phyloP scores from a whole-genome alignment of 1,140 invertebrate species.

The Bombus consobrinus region DNA sequence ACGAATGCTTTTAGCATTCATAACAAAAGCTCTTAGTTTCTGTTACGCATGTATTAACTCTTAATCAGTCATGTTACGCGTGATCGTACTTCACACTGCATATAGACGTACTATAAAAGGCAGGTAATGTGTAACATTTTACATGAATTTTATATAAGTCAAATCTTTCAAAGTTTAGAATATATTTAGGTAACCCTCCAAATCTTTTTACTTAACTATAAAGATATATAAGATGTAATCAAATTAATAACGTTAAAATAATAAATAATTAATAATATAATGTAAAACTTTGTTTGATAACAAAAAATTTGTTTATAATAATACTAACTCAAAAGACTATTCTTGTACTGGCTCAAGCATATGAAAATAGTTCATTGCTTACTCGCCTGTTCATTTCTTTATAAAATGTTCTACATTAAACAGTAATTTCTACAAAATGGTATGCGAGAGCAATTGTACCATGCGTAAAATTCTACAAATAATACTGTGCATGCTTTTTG shows the following conservation, averaged over 20 bases:
- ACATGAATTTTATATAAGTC: slow-evolving; percentile 21
- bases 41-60: slow-evolving; percentile 7
- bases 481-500: slow-evolving; percentile 76
- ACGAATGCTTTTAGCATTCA: neutral
- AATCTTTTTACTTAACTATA: slow-evolving; percentile 23
- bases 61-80: slow-evolving; percentile 18
- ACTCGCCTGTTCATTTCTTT: neutral
- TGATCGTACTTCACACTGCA: neutral
- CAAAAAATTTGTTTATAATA: slow-evolving; percentile 39
- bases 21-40: neutral
- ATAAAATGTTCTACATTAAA: slow-evolving; percentile 32
- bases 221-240: slow-evolving; percentile 7
- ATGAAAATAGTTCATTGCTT: slow-evolving; percentile 30
- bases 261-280: slow-evolving; percentile 60
- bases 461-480: slow-evolving; percentile 67
- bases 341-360: slow-evolving; percentile 49
- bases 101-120: slow-evolving; percentile 15
- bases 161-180: slow-evolving; percentile 19
- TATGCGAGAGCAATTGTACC: slow-evolving; percentile 42
- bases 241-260: slow-evolving; percentile 54
- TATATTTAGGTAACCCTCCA: slow-evolving; percentile 3
- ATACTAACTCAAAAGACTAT: slow-evolving; percentile 48
- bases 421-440: slow-evolving; percentile 27
- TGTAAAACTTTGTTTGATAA: slow-evolving; percentile 30
- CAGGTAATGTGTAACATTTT: slow-evolving; percentile 20